phyloP scores from a whole-genome alignment of 2,797 vertebrate genomes.

The Phalanger gymnotis region DNA sequence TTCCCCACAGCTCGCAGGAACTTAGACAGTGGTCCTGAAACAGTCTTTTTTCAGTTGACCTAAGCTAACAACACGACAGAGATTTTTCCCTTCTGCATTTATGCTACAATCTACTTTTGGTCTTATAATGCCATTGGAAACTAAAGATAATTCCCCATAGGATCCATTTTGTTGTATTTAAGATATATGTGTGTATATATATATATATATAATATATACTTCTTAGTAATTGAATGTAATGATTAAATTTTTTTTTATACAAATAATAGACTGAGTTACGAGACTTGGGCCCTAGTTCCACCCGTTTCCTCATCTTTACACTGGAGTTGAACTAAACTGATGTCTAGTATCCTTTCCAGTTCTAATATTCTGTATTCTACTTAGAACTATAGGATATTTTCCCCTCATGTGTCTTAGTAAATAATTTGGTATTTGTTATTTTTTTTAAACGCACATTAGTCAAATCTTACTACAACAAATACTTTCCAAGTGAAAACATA shows the following conservation, averaged over 20 bases:
- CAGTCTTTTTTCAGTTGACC: not conserved
- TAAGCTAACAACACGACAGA: not conserved
- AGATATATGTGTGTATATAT: too few species aligned
- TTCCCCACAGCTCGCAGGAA: not conserved
- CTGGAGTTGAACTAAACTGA: not conserved
- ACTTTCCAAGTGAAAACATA: slow-evolving; percentile 43
- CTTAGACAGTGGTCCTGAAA: not conserved
- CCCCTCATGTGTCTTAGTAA: not conserved
- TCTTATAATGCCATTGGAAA: not conserved
- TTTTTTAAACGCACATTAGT: slow-evolving; percentile 22
- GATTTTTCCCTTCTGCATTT: not conserved
- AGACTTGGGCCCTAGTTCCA: not conserved
- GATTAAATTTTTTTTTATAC: not conserved
- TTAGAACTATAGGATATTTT: not conserved
- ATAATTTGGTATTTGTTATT: not conserved
- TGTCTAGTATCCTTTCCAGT: not conserved
- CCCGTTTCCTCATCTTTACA: not conserved
- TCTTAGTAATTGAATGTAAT: not conserved
- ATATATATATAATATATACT: not conserved
- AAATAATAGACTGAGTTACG: not conserved
- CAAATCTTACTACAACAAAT: slow-evolving; percentile 35
- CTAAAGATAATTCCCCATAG: not conserved
- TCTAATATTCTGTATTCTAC: not conserved
- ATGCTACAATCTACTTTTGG: not conserved
- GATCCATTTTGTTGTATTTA: not conserved